Conservation (phyloP, 2,113 vertebrate species). For the Scopus umbretta region DNA sequence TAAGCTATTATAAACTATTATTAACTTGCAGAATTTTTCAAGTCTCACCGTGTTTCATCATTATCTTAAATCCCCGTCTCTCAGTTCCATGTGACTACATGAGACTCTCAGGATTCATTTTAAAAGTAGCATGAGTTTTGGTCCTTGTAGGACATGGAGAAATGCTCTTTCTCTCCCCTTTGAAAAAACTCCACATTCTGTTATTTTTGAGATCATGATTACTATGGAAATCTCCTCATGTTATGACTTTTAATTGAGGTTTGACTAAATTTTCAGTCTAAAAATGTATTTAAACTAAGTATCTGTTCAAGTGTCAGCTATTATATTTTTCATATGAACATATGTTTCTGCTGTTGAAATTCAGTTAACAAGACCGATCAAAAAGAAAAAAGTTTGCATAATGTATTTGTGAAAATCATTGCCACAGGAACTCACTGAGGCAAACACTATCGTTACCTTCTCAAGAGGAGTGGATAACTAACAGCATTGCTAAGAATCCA, state of each 20-base stretch:
- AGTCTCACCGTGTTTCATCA: not conserved
- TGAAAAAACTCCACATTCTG: not conserved
- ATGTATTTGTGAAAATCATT: conserved; percentile 1
- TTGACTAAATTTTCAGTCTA: not conserved
- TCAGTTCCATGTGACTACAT: not conserved
- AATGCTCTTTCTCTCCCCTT: not conserved
- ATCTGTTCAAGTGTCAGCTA: not conserved
- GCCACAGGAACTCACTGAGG: not conserved
- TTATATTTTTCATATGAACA: not conserved
- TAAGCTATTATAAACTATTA: not conserved
- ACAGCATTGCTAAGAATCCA: conserved; percentile 22
- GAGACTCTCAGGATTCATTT: not conserved
- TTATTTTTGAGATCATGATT: not conserved
- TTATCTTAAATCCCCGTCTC: not conserved
- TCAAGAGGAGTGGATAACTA: conserved; percentile 18
- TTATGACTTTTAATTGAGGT: not conserved
- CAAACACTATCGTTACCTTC: not conserved
- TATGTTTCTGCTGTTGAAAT: not conserved
- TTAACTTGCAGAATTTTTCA: not conserved
- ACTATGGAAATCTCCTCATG: not conserved
- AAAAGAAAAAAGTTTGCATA: not conserved
- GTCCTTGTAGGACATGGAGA: not conserved
- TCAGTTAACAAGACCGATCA: not conserved
- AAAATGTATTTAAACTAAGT: not conserved
- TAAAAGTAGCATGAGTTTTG: not conserved